Percentiles rank a stretch among this genome's conserved stretches.
These are phyloP conservation scores for Magallana ariakensis DNA, from an alignment of 1,140 invertebrate species.

Conservation along the genomic window DNA sequence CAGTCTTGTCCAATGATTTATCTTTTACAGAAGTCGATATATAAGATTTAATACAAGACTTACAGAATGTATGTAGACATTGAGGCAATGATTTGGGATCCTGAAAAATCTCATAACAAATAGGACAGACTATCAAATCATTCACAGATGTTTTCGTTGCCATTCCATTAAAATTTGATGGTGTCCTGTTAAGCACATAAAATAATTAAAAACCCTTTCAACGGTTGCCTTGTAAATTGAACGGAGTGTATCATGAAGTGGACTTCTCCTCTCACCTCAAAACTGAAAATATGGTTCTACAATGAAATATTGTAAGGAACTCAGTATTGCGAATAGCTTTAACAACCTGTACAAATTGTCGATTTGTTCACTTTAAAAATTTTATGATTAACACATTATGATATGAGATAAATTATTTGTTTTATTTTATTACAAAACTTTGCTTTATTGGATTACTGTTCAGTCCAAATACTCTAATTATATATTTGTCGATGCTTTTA, in stretches of 20 bases:
- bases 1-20: not conserved
- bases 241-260: no score
- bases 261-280: no score
- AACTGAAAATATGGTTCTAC: no score
- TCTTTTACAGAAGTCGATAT: not conserved
- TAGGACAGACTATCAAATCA: slow-evolving; percentile 8
- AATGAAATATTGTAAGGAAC: no score
- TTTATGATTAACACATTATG: no score
- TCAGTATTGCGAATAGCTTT: no score
- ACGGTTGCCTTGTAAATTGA: no score
- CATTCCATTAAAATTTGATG: not conserved
- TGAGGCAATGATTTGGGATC: not conserved
- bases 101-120: slow-evolving; percentile 5
- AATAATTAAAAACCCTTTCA: not conserved
- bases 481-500: no score
- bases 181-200: not conserved
- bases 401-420: no score
- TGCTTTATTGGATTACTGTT: not conserved
- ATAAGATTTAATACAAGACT: slow-evolving; percentile 1
- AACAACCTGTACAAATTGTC: no score
- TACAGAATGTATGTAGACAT: slow-evolving; percentile 29
- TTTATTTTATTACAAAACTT: not conserved
- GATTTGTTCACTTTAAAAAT: no score
- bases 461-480: not conserved
- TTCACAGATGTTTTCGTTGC: not conserved